phyloP scores from a whole-genome alignment of 2,113 vertebrate species.

The Panthera leo region DNA sequence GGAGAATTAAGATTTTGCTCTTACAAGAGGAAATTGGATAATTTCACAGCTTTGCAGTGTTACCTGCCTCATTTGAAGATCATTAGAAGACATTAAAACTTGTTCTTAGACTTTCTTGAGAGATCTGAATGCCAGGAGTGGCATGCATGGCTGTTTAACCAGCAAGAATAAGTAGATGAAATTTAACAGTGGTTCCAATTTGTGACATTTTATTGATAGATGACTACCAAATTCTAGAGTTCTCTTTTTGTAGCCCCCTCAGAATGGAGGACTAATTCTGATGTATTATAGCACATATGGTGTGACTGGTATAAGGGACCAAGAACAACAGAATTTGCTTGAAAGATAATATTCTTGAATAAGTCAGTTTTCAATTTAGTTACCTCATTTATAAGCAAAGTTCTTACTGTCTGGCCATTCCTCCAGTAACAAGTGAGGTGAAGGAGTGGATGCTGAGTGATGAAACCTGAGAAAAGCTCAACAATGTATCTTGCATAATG shows the following conservation, averaged over 20 bases:
- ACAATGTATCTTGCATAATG: not conserved
- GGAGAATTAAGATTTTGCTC: not conserved
- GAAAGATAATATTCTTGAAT: not conserved
- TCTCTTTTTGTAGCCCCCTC: not conserved
- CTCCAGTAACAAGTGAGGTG: not conserved
- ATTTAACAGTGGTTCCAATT: not conserved
- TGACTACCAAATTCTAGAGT: not conserved
- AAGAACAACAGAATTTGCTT: not conserved
- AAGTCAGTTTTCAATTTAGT: not conserved
- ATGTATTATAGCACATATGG: not conserved
- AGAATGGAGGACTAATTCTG: not conserved
- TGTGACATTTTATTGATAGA: not conserved
- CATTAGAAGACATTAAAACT: not conserved
- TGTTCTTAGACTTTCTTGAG: slow-evolving; percentile 15
- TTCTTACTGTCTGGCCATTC: not conserved
- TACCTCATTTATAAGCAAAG: not conserved
- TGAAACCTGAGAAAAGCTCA: not conserved
- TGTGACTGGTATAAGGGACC: not conserved
- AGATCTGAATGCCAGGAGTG: not conserved
- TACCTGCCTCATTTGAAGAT: not conserved
- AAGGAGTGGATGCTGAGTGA: not conserved
- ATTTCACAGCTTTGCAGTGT: not conserved
- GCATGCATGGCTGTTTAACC: not conserved
- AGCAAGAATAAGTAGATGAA: not conserved
- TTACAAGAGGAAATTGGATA: not conserved